Conservation (phyloP, 1,140 invertebrate genomes). For the Pogonus chalceus region DNA sequence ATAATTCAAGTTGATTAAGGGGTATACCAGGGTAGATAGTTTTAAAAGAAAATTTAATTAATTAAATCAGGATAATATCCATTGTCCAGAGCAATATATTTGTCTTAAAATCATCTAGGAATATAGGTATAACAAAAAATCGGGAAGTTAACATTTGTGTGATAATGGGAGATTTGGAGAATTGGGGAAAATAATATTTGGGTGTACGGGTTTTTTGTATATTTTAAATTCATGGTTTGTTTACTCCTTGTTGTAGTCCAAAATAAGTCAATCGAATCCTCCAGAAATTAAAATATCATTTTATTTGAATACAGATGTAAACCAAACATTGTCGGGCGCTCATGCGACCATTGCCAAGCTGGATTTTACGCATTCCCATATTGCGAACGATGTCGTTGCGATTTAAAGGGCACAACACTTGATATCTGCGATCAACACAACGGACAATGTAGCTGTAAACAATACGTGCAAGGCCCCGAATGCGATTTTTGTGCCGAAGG, state of each 20-base stretch:
- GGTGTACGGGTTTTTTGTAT: too few species aligned
- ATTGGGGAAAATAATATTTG: too few species aligned
- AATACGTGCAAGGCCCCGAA: slow-evolving; percentile 59
- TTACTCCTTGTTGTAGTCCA: too few species aligned
- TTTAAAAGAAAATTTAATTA: neutral
- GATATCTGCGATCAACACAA: slow-evolving; percentile 85
- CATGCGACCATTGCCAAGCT: slow-evolving; percentile 76
- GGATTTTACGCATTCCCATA: slow-evolving; percentile 84
- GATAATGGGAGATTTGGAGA: too few species aligned
- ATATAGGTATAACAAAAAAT: too few species aligned
- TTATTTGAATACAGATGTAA: slow-evolving; percentile 68
- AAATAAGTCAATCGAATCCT: too few species aligned
- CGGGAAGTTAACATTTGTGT: too few species aligned
- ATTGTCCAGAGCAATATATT: too few species aligned
- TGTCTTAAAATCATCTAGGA: too few species aligned
- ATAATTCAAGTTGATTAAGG: neutral
- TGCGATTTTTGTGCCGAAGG: slow-evolving; percentile 86
- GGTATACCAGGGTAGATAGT: neutral
- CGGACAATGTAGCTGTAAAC: slow-evolving; percentile 87
- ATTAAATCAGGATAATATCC: neutral
- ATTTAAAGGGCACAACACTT: slow-evolving; percentile 71
- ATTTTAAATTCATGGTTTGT: too few species aligned
- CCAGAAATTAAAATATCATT: too few species aligned
- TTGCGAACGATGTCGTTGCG: slow-evolving; percentile 81
- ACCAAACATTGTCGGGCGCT: slow-evolving; percentile 74